phyloP scores from a whole-genome alignment of 2,797 vertebrate genomes.

The Poeciliopsis turneri region DNA sequence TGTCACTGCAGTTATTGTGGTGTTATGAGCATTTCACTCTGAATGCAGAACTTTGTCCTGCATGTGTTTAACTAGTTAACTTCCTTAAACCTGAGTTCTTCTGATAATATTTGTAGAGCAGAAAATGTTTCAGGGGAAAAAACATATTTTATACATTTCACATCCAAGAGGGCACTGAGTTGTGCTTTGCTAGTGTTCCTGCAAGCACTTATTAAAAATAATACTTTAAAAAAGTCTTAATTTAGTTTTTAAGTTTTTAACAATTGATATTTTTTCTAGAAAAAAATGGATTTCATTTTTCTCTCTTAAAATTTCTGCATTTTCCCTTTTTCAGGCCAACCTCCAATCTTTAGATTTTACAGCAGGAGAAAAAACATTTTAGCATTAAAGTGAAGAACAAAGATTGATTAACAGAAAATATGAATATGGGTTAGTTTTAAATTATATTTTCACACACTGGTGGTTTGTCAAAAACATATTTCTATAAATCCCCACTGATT shows the following conservation, averaged over 20 bases:
- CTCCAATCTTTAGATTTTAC: background rate
- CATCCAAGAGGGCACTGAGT: background rate
- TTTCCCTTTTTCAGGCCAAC: background rate
- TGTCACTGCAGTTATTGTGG: background rate
- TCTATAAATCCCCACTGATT: background rate
- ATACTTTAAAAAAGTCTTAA: no score
- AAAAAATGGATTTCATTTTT: background rate
- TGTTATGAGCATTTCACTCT: slow-evolving; percentile 2
- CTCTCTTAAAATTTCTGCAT: background rate
- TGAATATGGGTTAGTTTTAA: background rate
- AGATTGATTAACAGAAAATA: background rate
- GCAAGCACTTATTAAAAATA: background rate
- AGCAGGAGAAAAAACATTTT: background rate
- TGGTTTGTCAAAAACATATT: background rate
- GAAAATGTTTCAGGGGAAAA: background rate
- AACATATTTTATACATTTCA: background rate
- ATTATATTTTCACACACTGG: background rate
- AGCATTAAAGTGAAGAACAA: background rate
- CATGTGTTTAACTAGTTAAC: background rate
- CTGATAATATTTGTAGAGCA: background rate
- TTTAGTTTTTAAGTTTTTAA: no score
- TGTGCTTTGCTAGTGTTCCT: background rate
- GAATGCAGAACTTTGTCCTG: background rate
- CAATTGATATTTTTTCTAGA: background rate
- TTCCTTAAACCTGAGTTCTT: background rate